These are phyloP conservation scores for Megalonaias nervosa DNA, from an alignment of 1,140 invertebrate species.

Conservation along the genomic window DNA sequence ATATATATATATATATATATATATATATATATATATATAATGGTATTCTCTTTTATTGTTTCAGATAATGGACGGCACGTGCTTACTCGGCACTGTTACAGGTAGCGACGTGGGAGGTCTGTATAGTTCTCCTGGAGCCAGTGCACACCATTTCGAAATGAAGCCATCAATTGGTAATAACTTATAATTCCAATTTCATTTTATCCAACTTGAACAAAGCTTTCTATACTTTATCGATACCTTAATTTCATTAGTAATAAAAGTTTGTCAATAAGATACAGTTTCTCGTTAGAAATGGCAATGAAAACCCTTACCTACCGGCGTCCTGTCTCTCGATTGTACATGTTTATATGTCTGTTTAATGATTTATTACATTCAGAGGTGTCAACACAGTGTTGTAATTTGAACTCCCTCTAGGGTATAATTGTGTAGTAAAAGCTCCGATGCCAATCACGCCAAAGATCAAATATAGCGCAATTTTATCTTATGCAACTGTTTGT, in stretches of 20 bases:
- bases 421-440: no score
- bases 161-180: conserved; percentile 64
- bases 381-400: no score
- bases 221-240: neutral
- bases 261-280: neutral
- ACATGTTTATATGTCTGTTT: neutral
- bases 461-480: no score
- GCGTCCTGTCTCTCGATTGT: neutral
- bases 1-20: no score
- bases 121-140: conserved; percentile 49
- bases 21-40: no score
- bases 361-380: neutral
- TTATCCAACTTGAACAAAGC: neutral
- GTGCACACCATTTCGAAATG: conserved; percentile 70
- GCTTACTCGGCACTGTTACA: conserved; percentile 62
- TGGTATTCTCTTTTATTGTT: conserved; percentile 11
- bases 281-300: neutral
- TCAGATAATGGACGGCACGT: conserved; percentile 62
- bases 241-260: neutral
- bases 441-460: no score
- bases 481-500: no score
- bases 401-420: no score
- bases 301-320: neutral
- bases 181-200: neutral
- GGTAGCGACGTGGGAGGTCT: conserved; percentile 67